Percentiles rank a stretch among this genome's conserved stretches.
Conservation (phyloP, 2,888 invertebrate species). For the Cryptocephalus moraei region DNA sequence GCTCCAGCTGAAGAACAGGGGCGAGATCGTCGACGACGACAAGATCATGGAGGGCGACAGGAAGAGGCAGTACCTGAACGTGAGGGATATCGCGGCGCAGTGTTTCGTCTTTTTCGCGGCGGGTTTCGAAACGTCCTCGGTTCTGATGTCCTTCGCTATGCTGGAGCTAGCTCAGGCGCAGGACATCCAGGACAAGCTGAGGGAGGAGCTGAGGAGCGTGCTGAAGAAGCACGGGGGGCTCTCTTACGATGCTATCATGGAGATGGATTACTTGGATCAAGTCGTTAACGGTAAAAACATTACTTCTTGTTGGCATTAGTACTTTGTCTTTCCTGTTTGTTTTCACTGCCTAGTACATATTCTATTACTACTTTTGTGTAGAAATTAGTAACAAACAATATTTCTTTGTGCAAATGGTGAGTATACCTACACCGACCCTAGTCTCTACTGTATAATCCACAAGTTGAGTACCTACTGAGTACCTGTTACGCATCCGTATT, state of each 20-base stretch:
- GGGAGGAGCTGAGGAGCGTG: constrained; percentile 15
- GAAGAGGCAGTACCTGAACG: constrained; percentile 2
- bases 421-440: too few relatives aligned
- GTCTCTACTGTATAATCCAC: too few relatives aligned
- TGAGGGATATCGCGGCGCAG: constrained; percentile 12
- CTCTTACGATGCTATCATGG: neutral
- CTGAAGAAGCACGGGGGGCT: constrained; percentile 10
- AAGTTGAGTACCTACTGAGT: too few relatives aligned
- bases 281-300: neutral
- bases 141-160: constrained; percentile 21
- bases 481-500: too few relatives aligned
- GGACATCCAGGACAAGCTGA: constrained; percentile 19
- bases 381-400: too few relatives aligned
- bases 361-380: too few relatives aligned
- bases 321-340: too few relatives aligned
- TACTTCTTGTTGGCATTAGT: neutral
- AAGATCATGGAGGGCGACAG: constrained; percentile 13
- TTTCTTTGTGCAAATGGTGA: too few relatives aligned
- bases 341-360: too few relatives aligned
- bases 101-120: constrained; percentile 20
- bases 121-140: constrained; percentile 22
- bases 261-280: neutral
- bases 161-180: constrained; percentile 17
- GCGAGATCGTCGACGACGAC: constrained; percentile 32
- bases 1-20: constrained; percentile 35